phyloP scores from a whole-genome alignment of 1,140 invertebrate genomes.

The Drosophila lini region DNA sequence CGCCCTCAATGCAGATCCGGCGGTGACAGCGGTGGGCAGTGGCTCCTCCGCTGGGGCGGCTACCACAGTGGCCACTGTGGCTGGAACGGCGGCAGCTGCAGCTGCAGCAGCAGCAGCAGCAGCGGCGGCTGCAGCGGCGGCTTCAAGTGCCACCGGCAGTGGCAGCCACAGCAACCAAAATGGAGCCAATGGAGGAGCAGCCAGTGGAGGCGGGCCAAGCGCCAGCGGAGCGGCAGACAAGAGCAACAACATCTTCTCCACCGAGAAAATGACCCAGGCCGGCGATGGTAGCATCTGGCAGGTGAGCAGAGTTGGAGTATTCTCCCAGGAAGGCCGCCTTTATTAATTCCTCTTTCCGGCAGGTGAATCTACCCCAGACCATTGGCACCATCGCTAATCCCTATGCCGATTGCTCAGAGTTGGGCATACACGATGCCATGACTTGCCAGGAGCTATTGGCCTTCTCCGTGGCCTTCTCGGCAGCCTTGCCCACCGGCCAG shows the following conservation, averaged over 20 bases:
- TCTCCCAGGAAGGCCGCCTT: background rate
- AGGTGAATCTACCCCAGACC: conserved; percentile 83
- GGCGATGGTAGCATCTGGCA: conserved; percentile 90
- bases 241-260: conserved; percentile 91
- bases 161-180: conserved; percentile 52
- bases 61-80: conserved; percentile 31
- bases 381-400: conserved; percentile 79
- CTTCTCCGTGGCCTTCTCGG: conserved; percentile 94
- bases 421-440: conserved; percentile 87
- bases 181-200: conserved; percentile 21
- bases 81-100: conserved; percentile 24
- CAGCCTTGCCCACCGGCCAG: conserved; percentile 94
- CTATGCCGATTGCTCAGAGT: conserved; percentile 85
- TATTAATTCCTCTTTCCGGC: background rate
- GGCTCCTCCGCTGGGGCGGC: conserved; percentile 9
- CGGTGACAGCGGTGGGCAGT: conserved; percentile 8
- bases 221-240: conserved; percentile 73
- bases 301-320: conserved; percentile 41
- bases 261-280: conserved; percentile 95
- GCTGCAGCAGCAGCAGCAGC: conserved; percentile 19
- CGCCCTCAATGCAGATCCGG: conserved; percentile 75
- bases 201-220: background rate
- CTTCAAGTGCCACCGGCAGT: conserved; percentile 51
- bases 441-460: conserved; percentile 96
- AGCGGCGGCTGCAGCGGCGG: background rate